Base-by-base conservation (phyloP, 2,888 invertebrate genomes). In the Cryptus viduatorius region DNA sequence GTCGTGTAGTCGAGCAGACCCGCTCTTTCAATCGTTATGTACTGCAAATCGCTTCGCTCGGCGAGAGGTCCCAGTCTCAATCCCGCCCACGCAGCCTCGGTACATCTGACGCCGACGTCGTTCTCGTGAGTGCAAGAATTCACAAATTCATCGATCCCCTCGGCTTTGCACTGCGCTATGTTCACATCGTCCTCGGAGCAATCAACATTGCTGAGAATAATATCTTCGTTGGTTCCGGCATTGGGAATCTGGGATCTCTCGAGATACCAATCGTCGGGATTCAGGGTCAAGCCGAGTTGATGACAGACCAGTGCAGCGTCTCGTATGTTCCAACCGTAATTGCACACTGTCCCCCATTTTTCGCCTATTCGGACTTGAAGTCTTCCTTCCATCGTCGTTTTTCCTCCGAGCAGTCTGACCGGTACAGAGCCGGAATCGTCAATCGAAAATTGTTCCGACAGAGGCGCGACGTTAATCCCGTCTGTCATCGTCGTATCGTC, bases 291-390 rank as follows among this genome's bases (percentile, higher is more conserved):
- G 0, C 99, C 99, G 86, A 99, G 94, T 94, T 99, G 99, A 93
- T 99, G 97, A 91, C 99, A 99, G 0, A 98, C 98, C 68, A 99
- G 94, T 0, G 98, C 98, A 0, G 99, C 98, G 91, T 98, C 97
- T 61, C 96, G 95, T 24, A 98, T 96, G 64, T 97, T 98, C 99
- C 99, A 99, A 65, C 97, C 98, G 92, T 99, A 98, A 94, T 98
- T 98, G 92, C 99, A 99, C 0, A 99, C 98, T 0, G 99, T 99
- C 48, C 99, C 99, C 99, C 99, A 99, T 92, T 96, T 96, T 0
- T 97, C 97, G 82, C 97, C 96, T 8, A 99, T 94, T 90, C 96
- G 96, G 0, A 99, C 96, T 94, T 98, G 98, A 50, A 98, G 93
- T 87, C 99, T 95, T 0, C 99, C 99, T 94, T 99, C 98, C 53